Conservation (phyloP, 2,888 invertebrate genomes). For the Phortica okadai region DNA sequence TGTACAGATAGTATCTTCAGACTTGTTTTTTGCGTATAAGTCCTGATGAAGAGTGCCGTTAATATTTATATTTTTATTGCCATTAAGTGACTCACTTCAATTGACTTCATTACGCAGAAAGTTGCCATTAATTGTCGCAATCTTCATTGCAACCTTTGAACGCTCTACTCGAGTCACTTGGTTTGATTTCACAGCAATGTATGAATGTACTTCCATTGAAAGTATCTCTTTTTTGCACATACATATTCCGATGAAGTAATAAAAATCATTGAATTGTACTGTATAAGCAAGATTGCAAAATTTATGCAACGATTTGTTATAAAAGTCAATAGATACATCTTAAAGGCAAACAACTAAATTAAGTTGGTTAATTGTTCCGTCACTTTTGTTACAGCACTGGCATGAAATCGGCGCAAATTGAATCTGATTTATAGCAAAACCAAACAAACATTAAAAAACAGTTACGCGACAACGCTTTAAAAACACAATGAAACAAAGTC, state of each 20-base stretch:
- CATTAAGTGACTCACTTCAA: constrained; percentile 9
- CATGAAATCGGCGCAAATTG: not conserved
- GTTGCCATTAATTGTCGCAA: constrained; percentile 2
- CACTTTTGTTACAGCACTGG: not conserved
- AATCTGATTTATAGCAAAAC: not conserved
- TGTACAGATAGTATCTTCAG: too few relatives aligned
- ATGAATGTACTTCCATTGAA: not conserved
- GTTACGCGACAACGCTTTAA: not conserved
- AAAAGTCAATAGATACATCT: not conserved
- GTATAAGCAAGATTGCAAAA: not conserved
- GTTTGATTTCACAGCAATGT: not conserved
- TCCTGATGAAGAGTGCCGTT: not conserved
- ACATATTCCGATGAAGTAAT: not conserved
- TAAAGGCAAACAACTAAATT: not conserved
- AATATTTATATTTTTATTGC: not conserved
- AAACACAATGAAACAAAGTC: not conserved
- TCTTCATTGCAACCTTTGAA: not conserved
- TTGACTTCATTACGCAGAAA: not conserved
- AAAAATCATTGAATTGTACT: not conserved
- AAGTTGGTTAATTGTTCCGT: not conserved
- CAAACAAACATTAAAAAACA: not conserved
- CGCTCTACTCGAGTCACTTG: not conserved
- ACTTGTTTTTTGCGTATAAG: not conserved
- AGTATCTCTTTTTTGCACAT: not conserved
- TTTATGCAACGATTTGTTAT: not conserved